Percentiles rank a stretch among this genome's conserved stretches.
phyloP scores from a whole-genome alignment of 2,888 invertebrate species.

The Ormyrus nitidulus region DNA sequence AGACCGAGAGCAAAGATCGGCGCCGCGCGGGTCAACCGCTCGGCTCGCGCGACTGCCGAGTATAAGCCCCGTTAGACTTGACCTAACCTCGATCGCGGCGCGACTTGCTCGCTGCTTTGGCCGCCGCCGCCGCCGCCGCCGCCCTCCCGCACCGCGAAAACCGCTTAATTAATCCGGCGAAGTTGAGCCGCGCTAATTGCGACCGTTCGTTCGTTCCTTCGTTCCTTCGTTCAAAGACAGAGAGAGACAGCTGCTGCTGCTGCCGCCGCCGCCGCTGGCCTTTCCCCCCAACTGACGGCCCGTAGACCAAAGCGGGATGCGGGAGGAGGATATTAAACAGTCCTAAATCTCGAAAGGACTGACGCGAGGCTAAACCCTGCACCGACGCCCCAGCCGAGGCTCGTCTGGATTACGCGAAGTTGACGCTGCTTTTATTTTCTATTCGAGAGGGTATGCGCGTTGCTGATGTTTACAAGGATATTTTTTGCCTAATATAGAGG shows the following conservation, averaged over 20 bases:
- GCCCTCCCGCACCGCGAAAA: conserved; percentile 47
- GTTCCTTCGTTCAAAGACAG: conserved; percentile 39
- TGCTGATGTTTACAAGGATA: too few species aligned
- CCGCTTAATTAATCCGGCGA: conserved; percentile 67
- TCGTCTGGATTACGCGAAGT: too few species aligned
- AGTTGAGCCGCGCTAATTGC: conserved; percentile 67
- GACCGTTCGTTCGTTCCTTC: conserved; percentile 51
- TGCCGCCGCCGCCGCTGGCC: neutral
- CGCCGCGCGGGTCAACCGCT: neutral
- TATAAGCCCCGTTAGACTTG: conserved; percentile 41
- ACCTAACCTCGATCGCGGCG: conserved; percentile 23
- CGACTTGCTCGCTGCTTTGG: conserved; percentile 31
- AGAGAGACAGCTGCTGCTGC: conserved; percentile 2
- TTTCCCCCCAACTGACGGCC: conserved; percentile 7
- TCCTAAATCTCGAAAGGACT: conserved; percentile 35
- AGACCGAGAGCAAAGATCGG: neutral
- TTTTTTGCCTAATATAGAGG: too few species aligned
- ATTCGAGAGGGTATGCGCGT: too few species aligned
- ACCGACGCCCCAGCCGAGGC: too few species aligned
- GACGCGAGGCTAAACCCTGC: too few species aligned
- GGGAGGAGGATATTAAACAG: conserved; percentile 51
- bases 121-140: conserved; percentile 15
- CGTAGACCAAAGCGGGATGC: neutral
- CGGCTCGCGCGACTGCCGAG: conserved; percentile 17
- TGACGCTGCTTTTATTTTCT: too few species aligned